Conservation (phyloP, 2,113 vertebrate species). For the Nannospalax galili region DNA sequence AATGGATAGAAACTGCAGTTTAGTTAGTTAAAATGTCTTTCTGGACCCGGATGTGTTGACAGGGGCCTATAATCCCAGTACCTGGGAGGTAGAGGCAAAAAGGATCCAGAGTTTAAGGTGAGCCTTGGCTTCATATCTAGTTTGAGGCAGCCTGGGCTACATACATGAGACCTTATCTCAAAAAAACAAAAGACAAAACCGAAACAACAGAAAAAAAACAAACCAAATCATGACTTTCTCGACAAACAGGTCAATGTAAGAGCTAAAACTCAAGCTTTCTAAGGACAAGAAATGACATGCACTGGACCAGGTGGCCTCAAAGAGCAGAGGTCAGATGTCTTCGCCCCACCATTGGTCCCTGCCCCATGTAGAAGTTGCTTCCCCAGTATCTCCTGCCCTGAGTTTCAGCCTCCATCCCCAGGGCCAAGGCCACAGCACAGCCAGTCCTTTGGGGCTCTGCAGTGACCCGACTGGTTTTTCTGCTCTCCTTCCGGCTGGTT, state of each 20-base stretch:
- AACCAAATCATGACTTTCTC: background rate
- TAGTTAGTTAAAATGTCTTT: no score
- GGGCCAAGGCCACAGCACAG: background rate
- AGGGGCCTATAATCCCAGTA: no score
- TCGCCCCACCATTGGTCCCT: no score
- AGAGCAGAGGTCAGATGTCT: background rate
- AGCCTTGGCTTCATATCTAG: no score
- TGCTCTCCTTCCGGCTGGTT: background rate
- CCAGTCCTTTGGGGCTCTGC: background rate
- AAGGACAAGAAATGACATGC: background rate
- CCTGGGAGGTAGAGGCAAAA: no score
- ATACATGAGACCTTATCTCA: background rate
- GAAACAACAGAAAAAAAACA: background rate
- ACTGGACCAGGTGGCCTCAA: background rate
- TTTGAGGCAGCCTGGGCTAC: background rate
- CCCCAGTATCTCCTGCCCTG: fast-evolving
- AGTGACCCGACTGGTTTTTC: background rate
- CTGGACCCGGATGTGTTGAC: no score
- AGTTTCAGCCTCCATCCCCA: background rate
- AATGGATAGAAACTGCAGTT: background rate
- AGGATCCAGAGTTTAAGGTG: no score
- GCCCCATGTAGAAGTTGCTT: background rate
- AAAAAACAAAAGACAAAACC: background rate
- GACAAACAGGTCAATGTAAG: no score
- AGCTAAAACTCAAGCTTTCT: background rate